These are phyloP conservation scores for Delichon dasypus DNA, from an alignment of 2,797 vertebrate species.

Conservation along the genomic window DNA sequence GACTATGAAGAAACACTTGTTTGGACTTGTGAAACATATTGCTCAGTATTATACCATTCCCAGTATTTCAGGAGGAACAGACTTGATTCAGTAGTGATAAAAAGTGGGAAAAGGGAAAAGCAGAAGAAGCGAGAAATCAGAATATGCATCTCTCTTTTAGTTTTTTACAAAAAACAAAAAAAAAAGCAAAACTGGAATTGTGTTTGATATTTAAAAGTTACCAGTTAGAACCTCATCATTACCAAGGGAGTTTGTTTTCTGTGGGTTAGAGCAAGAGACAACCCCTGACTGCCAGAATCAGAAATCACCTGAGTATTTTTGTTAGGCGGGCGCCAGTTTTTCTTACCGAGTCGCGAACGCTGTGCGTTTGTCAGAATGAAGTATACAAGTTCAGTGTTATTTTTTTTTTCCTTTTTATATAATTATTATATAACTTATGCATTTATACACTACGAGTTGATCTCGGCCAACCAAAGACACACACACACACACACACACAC, in stretches of 20 bases:
- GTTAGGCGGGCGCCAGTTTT: constrained; percentile 77
- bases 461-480: constrained; percentile 89
- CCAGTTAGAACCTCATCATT: constrained; percentile 74
- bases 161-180: neutral
- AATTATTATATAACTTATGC: constrained; percentile 95
- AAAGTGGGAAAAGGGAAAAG: constrained; percentile 21
- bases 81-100: constrained; percentile 21
- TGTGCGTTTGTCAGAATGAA: constrained; percentile 93
- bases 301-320: constrained; percentile 67
- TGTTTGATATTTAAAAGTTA: constrained; percentile 77
- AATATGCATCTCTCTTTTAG: constrained; percentile 70
- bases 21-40: constrained; percentile 35
- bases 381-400: constrained; percentile 84
- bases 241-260: constrained; percentile 59
- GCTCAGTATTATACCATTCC: constrained; percentile 65
- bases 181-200: constrained; percentile 83
- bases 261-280: constrained; percentile 47
- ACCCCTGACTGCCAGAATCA: constrained; percentile 32
- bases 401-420: constrained; percentile 83
- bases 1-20: constrained; percentile 46
- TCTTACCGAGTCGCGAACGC: constrained; percentile 88
- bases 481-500: neutral
- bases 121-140: constrained; percentile 54
- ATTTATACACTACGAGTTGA: constrained; percentile 97
- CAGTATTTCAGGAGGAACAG: constrained; percentile 64